A percentile compares a stretch with the other conserved stretches of the same genome.
phyloP scores from a whole-genome alignment of 2,888 invertebrate species.

The Elegia similella region DNA sequence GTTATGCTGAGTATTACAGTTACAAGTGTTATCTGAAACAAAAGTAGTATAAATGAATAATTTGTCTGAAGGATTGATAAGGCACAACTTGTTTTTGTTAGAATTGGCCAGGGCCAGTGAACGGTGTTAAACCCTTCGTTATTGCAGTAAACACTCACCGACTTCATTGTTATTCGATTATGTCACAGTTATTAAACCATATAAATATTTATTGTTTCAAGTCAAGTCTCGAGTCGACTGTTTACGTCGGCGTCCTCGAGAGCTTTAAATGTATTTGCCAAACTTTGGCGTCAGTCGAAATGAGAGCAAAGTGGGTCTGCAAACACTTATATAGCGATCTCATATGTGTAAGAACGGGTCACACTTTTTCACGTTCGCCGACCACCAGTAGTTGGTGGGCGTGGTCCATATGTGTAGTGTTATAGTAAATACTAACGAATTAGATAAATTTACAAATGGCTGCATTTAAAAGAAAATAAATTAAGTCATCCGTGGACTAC shows the following conservation, averaged over 20 bases:
- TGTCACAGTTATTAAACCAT: constrained; percentile 29
- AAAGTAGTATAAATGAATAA: not conserved
- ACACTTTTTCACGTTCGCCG: constrained; percentile 78
- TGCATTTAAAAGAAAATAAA: not conserved
- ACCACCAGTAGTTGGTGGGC: constrained; percentile 53
- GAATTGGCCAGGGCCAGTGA: constrained; percentile 4
- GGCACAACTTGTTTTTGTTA: not conserved
- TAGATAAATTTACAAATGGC: constrained; percentile 1
- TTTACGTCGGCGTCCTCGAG: constrained; percentile 34
- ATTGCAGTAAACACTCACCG: constrained; percentile 47
- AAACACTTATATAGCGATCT: constrained; percentile 77
- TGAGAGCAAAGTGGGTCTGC: constrained; percentile 76
- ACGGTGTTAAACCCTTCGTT: constrained; percentile 1
- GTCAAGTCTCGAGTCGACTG: constrained; percentile 26
- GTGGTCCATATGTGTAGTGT: constrained; percentile 54
- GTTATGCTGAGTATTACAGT: constrained; percentile 41
- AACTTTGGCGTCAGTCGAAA: constrained; percentile 74
- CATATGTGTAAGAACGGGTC: constrained; percentile 81
- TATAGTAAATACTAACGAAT: constrained; percentile 24
- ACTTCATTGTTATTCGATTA: constrained; percentile 48
- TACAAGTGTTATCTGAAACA: constrained; percentile 57
- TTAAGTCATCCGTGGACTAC: not conserved
- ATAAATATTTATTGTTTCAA: constrained; percentile 22
- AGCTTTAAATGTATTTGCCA: constrained; percentile 66
- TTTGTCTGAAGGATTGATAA: not conserved